Evolutionary conservation across 2,113 vertebrate genomes (phyloP), one percentile per base, ranked within the genome.

Genomic region (Amazona vittata): DNA sequence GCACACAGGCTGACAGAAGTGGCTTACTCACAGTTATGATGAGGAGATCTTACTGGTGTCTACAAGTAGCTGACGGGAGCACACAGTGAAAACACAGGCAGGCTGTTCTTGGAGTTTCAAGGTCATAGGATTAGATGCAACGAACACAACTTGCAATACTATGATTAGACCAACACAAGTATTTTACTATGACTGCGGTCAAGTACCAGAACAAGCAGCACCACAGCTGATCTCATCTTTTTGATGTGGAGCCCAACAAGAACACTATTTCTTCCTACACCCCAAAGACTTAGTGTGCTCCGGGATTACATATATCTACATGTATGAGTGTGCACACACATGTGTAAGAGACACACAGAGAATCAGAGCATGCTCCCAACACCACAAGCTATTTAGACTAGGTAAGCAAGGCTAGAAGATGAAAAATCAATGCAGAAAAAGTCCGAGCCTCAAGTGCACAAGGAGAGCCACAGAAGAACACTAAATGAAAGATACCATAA

Each of bases 281-380:
- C 10, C n/a, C 21, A 37, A 67, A 35, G 11, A 53, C n/a, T 59
- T 63, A 6, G 5, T 8, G 21, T 78, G n/a, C 9, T 82, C 28
- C 75, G 63, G 37, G 14, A 47, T 49, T 65, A 57, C 1, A 2
- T 4, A 21, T 25, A 21, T 25, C 60, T 63, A 22, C 43, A 37
- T 0, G 0, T 49, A 50, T 9, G 10, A 47, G 15, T 6, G 7
- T 22, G 6, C 4, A 0, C 41, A 69, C 26, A 43, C 11, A 1
- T 0, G 5, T 9, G 10, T 39, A 31, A 55, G 22, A 21, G 31
- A 31, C 4, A 39, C 12, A 47, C 14, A 24, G 2, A 76, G 57
- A 71, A 76, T 13, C 50, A 29, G 7, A 44, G 46, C 46, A 10
- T 21, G 8, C 43, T 78, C 35, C 53, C 71, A 79, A 10, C 37